Evolutionary conservation across 2,888 invertebrate genomes (phyloP), one percentile per base, ranked within the genome.

Genomic region (Amorpha juglandis): DNA sequence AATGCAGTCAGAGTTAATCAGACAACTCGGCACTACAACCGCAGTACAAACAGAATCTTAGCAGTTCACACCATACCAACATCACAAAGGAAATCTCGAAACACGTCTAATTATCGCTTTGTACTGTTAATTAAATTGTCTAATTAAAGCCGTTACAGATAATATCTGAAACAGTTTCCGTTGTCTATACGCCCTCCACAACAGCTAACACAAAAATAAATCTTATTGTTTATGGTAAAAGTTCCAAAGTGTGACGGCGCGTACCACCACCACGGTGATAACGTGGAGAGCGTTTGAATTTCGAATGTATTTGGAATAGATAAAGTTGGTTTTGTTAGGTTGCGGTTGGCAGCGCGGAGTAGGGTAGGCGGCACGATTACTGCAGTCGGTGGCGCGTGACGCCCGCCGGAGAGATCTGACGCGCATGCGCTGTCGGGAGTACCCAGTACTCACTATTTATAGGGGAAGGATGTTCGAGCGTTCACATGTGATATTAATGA

Each of bases 401-500:
- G 92, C 91, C 92, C 92, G 90, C 92, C 92, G 90, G 82, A 68
- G 91, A 92, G 92, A 92, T 92, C 91, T 79, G 73, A 90, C 78
- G 82, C 78, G 81, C 78, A 71, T 74, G 81, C 80, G 78, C 77
- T 71, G 69, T 71, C 76, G 78, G 78, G 80, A 80, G 77, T 77
- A 73, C 78, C 78, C 67, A 62, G 74, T 67, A 64, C 62, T 67
- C 74, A 71, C 75, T 87, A 88, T 87, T 88, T 89, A 85, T 88
- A 88, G 73, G 65, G 70, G 63, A 64, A 64, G 65, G 68, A 67
- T 63, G 66, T 66, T 68, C 66, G 65, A 65, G 68, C 70, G 72
- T 68, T 65, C 69, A 68, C 53, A 63, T 53, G 55, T 64, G 58
- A 66, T 67, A 35, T 64, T 69, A 67, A 69, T 69, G 67, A 65